Evolutionary conservation across 92 coral and sea anemone species (phyloP), one percentile per base, ranked within the genome.

Genomic region (Paragorgia papillata): DNA sequence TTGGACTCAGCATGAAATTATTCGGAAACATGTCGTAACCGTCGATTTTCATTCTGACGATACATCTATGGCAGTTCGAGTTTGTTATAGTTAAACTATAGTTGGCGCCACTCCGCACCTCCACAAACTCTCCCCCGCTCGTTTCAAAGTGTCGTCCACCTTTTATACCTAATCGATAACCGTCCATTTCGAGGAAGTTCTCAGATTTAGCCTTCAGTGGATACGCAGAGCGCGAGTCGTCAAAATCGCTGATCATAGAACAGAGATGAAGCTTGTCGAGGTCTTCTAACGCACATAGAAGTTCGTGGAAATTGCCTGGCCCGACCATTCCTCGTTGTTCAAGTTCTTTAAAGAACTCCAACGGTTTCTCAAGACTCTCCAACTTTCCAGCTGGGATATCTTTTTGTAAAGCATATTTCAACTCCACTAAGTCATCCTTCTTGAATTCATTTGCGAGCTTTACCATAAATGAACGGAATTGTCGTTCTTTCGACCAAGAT

Each of bases 111-210:
- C 65, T 58, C 34, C 0, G 1, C 20, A 58, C 3, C 34, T 58
- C 65, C 15, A 58, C 65, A 13, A 26, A 58, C 14, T 58, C 65
- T 28, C 65, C 65, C 10, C 2, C 65, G 35, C 0, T 8, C 17
- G 29, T 35, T 3, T 24, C 34, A 19, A 9, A 58, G 17, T 58
- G 65, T 13, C 34, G 65, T 58, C 65, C 65, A 26, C 65, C 65
- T 1, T 25, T 58, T 2, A 58, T 27, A 1, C 17, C 10, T 34
- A 58, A 58, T 26, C 26, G 34, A 34, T 58, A 58, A 7, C 20
- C 6, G 27, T 58, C 35, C 34, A 22, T 22, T 3, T 9, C 26
- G 13, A 58, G 65, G 34, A 21, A 58, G 34, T 58, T 58, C 34
- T 58, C 0, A 58, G 34, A 3, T 26, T 9, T 24, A 2, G 62